Conservation (phyloP, 2,797 vertebrate genomes). For the Sciurus vulgaris region DNA sequence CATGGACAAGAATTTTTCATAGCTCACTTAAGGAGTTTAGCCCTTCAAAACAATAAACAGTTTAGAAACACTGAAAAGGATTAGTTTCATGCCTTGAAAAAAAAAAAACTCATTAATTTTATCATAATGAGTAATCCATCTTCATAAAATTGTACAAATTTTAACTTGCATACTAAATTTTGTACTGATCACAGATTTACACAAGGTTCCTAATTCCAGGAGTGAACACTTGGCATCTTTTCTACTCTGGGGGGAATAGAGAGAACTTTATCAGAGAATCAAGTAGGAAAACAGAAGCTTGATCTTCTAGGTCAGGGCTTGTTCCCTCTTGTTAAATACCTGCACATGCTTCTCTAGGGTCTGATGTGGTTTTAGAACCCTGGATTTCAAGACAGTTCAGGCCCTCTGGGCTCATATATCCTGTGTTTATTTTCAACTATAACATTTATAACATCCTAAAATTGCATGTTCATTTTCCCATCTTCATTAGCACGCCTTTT, state of each 20-base stretch:
- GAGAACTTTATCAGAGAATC: neutral
- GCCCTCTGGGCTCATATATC: neutral
- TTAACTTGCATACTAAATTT: slow-evolving; percentile 71
- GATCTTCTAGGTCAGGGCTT: neutral
- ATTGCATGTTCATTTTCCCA: neutral
- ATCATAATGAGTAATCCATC: slow-evolving; percentile 68
- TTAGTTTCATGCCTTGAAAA: slow-evolving; percentile 76
- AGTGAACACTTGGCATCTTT: slow-evolving; percentile 15
- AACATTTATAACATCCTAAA: neutral
- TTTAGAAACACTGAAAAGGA: slow-evolving; percentile 71
- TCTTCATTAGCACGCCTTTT: neutral
- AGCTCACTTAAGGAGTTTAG: slow-evolving; percentile 83
- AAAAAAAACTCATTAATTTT: slow-evolving; percentile 70
- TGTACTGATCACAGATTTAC: slow-evolving; percentile 15
- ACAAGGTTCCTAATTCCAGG: neutral
- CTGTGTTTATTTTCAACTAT: neutral
- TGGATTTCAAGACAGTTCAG: neutral
- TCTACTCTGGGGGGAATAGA: slow-evolving; percentile 3
- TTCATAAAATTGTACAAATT: slow-evolving; percentile 65
- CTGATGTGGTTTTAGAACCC: slow-evolving; percentile 18
- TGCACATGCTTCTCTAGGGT: neutral
- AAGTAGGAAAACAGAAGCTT: slow-evolving; percentile 35
- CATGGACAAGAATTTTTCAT: slow-evolving; percentile 84
- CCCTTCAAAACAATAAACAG: slow-evolving; percentile 85
- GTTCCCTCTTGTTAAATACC: neutral